Base-by-base conservation (phyloP, 2,113 vertebrate species). In the Rhineura floridana region DNA sequence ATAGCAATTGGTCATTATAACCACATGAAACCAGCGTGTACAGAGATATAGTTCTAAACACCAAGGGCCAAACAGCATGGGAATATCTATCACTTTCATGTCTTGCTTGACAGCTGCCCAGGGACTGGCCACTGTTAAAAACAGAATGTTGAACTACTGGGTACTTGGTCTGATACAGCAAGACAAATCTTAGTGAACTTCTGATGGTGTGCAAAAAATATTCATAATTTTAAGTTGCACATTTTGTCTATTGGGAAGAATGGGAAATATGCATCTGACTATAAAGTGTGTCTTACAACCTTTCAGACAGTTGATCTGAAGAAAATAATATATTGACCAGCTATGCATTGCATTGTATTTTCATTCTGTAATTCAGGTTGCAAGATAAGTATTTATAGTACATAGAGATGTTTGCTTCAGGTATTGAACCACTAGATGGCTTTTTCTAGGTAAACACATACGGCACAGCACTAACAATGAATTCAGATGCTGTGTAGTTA, bases 361-460 rank as follows among this genome's bases (percentile, higher is more conserved):
- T 81, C 10, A 48, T 25, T 62, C 48, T 33, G 8, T 36, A 86
- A 77, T 46, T 69, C 44, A 30, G 33, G 4, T 50, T 75, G 17
- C 78, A 46, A 13, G 50, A 3, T 55, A 30, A 59, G 52, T 2
- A n/a, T 23, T 21, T n/a, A 44, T n/a, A 3, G 28, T 30, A 39
- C 9, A 19, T 8, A 48, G 33, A 65, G 1, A n/a, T 6, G 36
- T 73, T 48, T 42, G 17, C 39, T 77, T 77, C 46, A 65, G 44
- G 23, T 50, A 50, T 67, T 88, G 42, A 88, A 33, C 87, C 72
- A 76, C 44, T 83, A 88, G 87, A 83, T 67, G 87, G 70, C 70
- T 55, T 76, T 83, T 36, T 80, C 44, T 52, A 87, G 36, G 76
- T 42, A 73, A 75, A 46, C 75, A 50, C 42, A 13, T 48, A 83